A percentile compares a stretch with the other conserved stretches of the same genome.
phyloP scores from a whole-genome alignment of 2,113 vertebrate species.

The Nothobranchius furzeri region DNA sequence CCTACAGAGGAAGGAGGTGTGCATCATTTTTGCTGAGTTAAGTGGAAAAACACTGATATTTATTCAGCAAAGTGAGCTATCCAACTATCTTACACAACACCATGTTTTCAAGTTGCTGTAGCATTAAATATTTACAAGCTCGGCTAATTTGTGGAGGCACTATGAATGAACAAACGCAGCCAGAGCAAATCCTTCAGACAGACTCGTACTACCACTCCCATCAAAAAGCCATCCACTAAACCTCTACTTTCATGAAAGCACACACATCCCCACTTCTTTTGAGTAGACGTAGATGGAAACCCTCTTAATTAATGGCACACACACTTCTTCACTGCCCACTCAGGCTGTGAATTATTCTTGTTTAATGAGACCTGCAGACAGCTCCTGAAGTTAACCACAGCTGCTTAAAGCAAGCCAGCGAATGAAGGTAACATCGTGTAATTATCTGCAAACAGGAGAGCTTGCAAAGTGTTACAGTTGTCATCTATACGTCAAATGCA shows the following conservation, averaged over 20 bases:
- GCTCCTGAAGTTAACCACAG: constrained; percentile 22
- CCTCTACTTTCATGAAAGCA: not conserved
- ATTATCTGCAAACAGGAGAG: not conserved
- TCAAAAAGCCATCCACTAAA: not conserved
- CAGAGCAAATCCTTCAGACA: constrained; percentile 1
- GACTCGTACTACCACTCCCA: not conserved
- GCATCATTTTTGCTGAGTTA: not conserved
- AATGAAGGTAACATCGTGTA: constrained; percentile 15
- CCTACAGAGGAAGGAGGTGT: not conserved
- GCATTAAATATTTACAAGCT: constrained; percentile 48
- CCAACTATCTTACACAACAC: not conserved
- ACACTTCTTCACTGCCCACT: constrained; percentile 15
- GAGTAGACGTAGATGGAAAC: constrained; percentile 11
- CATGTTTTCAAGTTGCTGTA: constrained; percentile 16
- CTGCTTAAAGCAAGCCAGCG: constrained; percentile 17
- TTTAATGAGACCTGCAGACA: constrained; percentile 43
- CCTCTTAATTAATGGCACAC: constrained; percentile 13
- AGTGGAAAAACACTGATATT: not conserved
- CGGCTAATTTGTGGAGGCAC: constrained; percentile 39
- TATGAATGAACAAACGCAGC: not conserved
- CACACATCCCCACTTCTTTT: not conserved
- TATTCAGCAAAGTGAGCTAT: not conserved
- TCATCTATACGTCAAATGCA: not conserved
- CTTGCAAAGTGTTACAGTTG: not conserved
- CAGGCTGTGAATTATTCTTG: constrained; percentile 40